These are phyloP conservation scores for Tetraodon nigroviridis DNA, from an alignment of 2,113 vertebrate species.

Conservation along the genomic window DNA sequence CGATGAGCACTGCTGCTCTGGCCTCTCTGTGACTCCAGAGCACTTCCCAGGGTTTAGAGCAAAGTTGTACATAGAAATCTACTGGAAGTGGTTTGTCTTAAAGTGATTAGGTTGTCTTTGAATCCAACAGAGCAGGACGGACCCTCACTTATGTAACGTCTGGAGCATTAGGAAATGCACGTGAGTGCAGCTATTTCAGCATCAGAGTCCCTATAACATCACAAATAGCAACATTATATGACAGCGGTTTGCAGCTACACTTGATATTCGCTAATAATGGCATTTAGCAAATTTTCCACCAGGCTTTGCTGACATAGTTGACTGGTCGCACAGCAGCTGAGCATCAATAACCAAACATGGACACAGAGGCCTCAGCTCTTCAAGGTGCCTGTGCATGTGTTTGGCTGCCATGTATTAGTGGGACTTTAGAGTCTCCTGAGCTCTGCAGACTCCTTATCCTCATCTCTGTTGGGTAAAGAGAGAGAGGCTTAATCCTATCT, in stretches of 20 bases:
- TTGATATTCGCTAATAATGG: constrained; percentile 22
- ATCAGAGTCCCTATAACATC: neutral
- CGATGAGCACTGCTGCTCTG: neutral
- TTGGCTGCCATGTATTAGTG: constrained; percentile 63
- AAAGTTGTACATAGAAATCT: constrained; percentile 35
- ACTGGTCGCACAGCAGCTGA: constrained; percentile 28
- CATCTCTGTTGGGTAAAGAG: constrained; percentile 76
- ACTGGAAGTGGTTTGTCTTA: constrained; percentile 61
- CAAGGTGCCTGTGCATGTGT: constrained; percentile 56
- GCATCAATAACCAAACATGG: constrained; percentile 54
- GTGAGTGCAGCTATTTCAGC: no score
- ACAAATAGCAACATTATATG: no score
- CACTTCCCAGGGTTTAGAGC: constrained; percentile 52
- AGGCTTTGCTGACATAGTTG: constrained; percentile 36
- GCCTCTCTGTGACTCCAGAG: constrained; percentile 3
- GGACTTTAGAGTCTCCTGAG: constrained; percentile 68
- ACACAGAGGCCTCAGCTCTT: constrained; percentile 55
- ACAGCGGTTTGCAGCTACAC: no score
- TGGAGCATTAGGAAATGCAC: no score
- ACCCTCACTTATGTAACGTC: neutral
- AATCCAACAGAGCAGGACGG: constrained; percentile 16
- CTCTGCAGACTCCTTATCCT: constrained; percentile 67
- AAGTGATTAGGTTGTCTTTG: constrained; percentile 64
- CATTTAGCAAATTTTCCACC: constrained; percentile 31
- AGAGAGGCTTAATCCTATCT: constrained; percentile 74